Evolutionary conservation across 2,797 vertebrate species (phyloP).

Genomic region (Sciaenops ocellatus): DNA sequence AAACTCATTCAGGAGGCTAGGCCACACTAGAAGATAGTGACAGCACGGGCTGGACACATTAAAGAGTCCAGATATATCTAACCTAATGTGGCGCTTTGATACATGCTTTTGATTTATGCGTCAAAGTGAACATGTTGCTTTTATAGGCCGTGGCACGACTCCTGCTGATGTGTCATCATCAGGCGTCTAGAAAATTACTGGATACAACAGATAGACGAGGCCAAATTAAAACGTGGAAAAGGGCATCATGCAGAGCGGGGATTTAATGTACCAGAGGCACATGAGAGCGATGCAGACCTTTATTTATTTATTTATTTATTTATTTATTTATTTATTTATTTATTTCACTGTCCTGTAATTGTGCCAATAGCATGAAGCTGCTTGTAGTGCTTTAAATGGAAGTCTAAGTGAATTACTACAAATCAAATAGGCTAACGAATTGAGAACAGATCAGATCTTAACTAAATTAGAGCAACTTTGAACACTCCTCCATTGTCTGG

Average conservation of each 20-base stretch:
- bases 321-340: not conserved
- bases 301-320: conserved; percentile 1
- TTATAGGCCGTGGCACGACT: conserved; percentile 61
- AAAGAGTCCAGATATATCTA: conserved; percentile 50
- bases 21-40: conserved; percentile 59
- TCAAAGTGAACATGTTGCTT: conserved; percentile 59
- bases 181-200: conserved; percentile 70
- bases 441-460: conserved; percentile 62
- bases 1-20: conserved; percentile 69
- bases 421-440: conserved; percentile 69
- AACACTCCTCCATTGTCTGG: conserved; percentile 60
- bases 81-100: conserved; percentile 65
- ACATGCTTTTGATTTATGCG: conserved; percentile 65
- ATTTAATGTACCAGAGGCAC: conserved; percentile 66
- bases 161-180: conserved; percentile 71
- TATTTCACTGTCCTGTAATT: conserved; percentile 49
- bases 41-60: conserved; percentile 61
- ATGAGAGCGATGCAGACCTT: conserved; percentile 63
- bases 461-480: conserved; percentile 54
- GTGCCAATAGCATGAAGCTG: conserved; percentile 60
- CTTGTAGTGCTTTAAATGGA: conserved; percentile 56
- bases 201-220: conserved; percentile 65
- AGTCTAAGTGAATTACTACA: conserved; percentile 64
- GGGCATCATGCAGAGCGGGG: conserved; percentile 55
- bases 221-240: conserved; percentile 75